phyloP scores from a whole-genome alignment of 2,888 invertebrate genomes.

The Tryphoninae sp. region DNA sequence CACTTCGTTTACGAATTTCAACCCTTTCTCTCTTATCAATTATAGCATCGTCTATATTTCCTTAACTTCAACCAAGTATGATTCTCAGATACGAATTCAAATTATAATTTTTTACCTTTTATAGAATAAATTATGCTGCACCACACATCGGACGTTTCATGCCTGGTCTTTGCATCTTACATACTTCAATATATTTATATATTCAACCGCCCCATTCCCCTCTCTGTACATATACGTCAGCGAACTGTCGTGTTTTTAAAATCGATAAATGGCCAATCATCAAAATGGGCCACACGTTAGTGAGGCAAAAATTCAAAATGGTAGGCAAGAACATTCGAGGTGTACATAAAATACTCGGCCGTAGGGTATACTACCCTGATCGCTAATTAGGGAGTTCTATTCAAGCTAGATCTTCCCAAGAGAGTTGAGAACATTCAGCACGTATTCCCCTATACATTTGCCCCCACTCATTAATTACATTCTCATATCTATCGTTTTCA shows the following conservation, averaged over 20 bases:
- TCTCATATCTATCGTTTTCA: background rate
- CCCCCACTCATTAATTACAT: background rate
- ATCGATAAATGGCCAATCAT: background rate
- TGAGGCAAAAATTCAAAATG: constrained; percentile 15
- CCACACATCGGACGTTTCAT: too few species aligned
- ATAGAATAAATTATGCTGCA: too few species aligned
- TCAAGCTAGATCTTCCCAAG: constrained; percentile 64
- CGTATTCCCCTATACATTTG: constrained; percentile 14
- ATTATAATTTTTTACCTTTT: too few species aligned
- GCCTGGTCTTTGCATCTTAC: too few species aligned
- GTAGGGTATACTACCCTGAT: constrained; percentile 71
- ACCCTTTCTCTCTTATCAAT: constrained; percentile 56
- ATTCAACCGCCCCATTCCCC: too few species aligned
- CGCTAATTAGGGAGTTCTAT: constrained; percentile 76
- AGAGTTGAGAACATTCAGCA: constrained; percentile 47
- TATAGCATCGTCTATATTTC: background rate
- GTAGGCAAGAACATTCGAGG: background rate
- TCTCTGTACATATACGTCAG: too few species aligned
- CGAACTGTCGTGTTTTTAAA: background rate
- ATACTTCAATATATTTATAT: too few species aligned
- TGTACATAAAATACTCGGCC: constrained; percentile 63
- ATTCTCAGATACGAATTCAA: too few species aligned
- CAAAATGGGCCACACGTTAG: background rate
- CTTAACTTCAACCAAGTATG: background rate
- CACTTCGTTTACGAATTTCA: constrained; percentile 68